Evolutionary conservation across 2,888 invertebrate genomes (phyloP).

Genomic region (Sphaerophoria rueppellii): DNA sequence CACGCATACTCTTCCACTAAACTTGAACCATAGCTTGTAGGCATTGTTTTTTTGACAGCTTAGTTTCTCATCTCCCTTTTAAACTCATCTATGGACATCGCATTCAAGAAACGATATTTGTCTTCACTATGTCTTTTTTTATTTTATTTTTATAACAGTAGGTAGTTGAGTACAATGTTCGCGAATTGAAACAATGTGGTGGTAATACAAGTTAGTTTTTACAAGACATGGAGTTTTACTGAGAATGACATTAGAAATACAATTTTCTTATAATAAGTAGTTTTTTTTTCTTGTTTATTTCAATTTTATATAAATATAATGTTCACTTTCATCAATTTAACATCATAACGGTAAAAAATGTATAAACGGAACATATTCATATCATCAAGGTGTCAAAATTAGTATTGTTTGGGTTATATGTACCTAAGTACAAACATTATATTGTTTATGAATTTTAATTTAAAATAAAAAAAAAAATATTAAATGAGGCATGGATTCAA

Average conservation of each 20-base stretch:
- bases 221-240: slow-evolving; percentile 36
- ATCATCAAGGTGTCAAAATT: slow-evolving; percentile 60
- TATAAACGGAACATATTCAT: slow-evolving; percentile 61
- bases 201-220: slow-evolving; percentile 51
- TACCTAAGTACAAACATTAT: slow-evolving; percentile 33
- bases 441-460: slow-evolving; percentile 15
- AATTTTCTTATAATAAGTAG: slow-evolving; percentile 45
- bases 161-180: slow-evolving; percentile 62
- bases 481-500: too few species aligned
- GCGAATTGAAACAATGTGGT: slow-evolving; percentile 62
- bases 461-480: too few species aligned
- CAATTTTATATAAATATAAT: slow-evolving; percentile 67
- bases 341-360: slow-evolving; percentile 66
- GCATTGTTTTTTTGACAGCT: too few species aligned
- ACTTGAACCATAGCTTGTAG: too few species aligned
- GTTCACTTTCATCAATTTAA: slow-evolving; percentile 50
- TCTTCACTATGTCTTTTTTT: slow-evolving; percentile 66
- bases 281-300: slow-evolving; percentile 17
- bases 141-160: slow-evolving; percentile 53
- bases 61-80: too few species aligned
- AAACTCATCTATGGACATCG: too few species aligned
- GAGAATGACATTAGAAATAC: slow-evolving; percentile 29
- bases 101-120: slow-evolving; percentile 1
- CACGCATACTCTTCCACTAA: too few species aligned
- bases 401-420: slow-evolving; percentile 32